These are phyloP conservation scores for Branchipolynoe longqiensis DNA, from an alignment of 2,888 invertebrate genomes.

Conservation along the genomic window DNA sequence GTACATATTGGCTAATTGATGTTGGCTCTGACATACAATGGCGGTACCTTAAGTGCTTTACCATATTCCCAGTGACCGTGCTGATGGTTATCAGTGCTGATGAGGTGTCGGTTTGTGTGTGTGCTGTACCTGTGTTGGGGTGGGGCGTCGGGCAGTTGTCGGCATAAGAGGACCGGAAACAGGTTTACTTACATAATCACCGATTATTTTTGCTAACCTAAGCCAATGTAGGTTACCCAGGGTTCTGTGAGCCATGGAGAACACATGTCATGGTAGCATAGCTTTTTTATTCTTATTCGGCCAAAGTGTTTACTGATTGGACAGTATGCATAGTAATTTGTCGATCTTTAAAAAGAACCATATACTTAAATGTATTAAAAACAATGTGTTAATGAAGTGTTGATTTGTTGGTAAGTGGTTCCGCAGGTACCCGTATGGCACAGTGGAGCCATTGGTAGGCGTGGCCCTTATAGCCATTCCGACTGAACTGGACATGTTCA, in stretches of 20 bases:
- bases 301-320: no score
- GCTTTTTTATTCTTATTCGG: no score
- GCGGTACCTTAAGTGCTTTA: background rate
- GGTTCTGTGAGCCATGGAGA: no score
- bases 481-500: background rate
- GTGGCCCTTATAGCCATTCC: constrained; percentile 16
- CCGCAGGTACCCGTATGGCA: constrained; percentile 8
- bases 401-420: no score
- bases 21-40: background rate
- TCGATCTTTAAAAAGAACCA: no score
- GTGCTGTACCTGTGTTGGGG: background rate
- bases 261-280: no score
- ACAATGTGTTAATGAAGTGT: no score
- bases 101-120: background rate
- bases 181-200: no score
- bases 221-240: no score
- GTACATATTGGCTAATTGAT: constrained; percentile 18
- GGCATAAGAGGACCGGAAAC: background rate
- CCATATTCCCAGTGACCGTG: background rate
- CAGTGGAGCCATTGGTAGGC: background rate
- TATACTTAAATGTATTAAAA: no score
- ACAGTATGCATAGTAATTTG: no score
- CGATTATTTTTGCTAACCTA: no score
- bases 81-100: background rate
- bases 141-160: background rate